Percentiles rank a stretch among this genome's conserved stretches.
Evolutionary conservation across 2,888 invertebrate species (phyloP).

Genomic region (Drosophila koepferae): DNA sequence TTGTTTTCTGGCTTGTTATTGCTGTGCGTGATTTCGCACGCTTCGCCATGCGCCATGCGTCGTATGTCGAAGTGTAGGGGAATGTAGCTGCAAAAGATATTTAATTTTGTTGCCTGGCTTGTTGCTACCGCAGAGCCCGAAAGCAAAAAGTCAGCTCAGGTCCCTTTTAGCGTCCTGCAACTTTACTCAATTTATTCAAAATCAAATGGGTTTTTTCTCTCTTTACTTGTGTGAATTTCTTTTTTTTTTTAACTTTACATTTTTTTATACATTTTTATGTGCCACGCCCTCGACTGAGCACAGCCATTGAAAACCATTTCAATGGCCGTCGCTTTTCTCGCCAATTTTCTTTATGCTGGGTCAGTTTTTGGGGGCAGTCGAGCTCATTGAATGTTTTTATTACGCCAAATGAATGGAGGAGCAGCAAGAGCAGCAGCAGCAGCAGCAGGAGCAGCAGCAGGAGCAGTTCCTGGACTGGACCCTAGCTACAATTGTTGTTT

Average conservation of each 20-base stretch:
- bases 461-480: conserved; percentile 44
- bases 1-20: conserved; percentile 64
- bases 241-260: conserved; percentile 35
- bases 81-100: conserved; percentile 46
- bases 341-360: conserved; percentile 77
- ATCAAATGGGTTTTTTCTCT: conserved; percentile 75
- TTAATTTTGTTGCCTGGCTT: conserved; percentile 61
- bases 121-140: conserved; percentile 11
- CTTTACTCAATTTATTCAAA: conserved; percentile 79
- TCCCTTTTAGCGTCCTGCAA: conserved; percentile 53
- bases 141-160: conserved; percentile 10
- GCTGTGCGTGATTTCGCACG: conserved; percentile 70
- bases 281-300: conserved; percentile 44
- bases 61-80: neutral
- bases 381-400: conserved; percentile 78
- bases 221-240: conserved; percentile 33
- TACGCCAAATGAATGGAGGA: conserved; percentile 67
- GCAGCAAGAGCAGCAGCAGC: neutral
- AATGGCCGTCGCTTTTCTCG: conserved; percentile 79
- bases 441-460: conserved; percentile 35
- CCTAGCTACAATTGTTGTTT: conserved; percentile 43
- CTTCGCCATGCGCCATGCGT: conserved; percentile 53
- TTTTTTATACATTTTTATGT: conserved; percentile 30
- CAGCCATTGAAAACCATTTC: conserved; percentile 74
- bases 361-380: conserved; percentile 41